phyloP scores from a whole-genome alignment of 2,888 invertebrate species.

The Chirona hameri region DNA sequence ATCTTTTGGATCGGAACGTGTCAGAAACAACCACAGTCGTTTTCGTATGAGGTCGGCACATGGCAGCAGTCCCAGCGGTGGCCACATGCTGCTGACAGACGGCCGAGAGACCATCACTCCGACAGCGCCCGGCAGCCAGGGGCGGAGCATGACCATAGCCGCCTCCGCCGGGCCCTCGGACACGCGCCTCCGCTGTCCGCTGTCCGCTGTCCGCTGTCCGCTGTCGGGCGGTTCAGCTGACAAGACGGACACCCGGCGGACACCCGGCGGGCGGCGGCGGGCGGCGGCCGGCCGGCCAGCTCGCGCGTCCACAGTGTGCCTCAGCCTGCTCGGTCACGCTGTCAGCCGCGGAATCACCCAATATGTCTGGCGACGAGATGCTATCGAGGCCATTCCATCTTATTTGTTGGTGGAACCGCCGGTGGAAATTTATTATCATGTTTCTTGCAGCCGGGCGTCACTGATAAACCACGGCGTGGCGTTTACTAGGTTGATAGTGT shows the following conservation, averaged over 20 bases:
- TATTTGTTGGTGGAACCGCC: constrained; percentile 23
- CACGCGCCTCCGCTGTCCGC: background rate
- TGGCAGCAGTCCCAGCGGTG: too few relatives aligned
- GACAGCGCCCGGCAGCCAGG: too few relatives aligned
- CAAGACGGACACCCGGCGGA: background rate
- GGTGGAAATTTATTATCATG: constrained; percentile 14
- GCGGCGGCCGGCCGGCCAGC: background rate
- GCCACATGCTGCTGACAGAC: too few relatives aligned
- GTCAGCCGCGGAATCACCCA: constrained; percentile 27
- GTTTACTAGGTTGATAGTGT: constrained; percentile 28
- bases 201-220: too few relatives aligned
- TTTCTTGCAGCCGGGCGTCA: constrained; percentile 24
- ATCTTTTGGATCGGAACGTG: too few relatives aligned
- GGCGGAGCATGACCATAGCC: background rate
- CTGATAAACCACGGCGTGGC: constrained; percentile 22
- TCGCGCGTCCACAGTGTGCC: background rate
- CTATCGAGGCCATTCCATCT: constrained; percentile 29
- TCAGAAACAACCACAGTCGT: too few relatives aligned
- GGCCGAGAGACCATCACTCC: too few relatives aligned
- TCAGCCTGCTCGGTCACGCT: background rate
- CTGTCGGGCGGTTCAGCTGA: background rate
- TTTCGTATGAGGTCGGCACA: too few relatives aligned
- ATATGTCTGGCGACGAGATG: constrained; percentile 6
- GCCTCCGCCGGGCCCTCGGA: background rate
- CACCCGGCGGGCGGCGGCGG: background rate